Percentiles rank a stretch among this genome's conserved stretches.
Evolutionary conservation across 2,888 invertebrate species (phyloP).

Genomic region (Drosophila kokeensis): DNA sequence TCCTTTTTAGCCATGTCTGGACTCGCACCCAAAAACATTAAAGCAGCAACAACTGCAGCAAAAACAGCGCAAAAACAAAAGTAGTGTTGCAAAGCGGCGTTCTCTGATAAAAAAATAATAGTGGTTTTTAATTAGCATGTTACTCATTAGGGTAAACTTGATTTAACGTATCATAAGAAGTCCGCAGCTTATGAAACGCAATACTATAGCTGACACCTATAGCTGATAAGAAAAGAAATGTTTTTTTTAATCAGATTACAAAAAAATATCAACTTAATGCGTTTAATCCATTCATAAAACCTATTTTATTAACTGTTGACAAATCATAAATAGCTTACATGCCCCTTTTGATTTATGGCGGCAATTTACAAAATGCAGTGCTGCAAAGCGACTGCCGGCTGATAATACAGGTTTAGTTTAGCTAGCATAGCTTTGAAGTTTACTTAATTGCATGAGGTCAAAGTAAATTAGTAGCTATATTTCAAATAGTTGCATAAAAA

Average conservation of each 20-base stretch:
- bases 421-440: not conserved
- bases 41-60: slow-evolving; percentile 37
- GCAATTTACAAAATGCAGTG: slow-evolving; percentile 1
- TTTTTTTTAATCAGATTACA: no score
- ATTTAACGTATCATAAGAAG: not conserved
- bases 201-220: no score
- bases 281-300: not conserved
- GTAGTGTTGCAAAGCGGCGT: slow-evolving; percentile 40
- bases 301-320: not conserved
- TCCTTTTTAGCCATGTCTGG: slow-evolving; percentile 59
- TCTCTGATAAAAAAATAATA: slow-evolving; percentile 23
- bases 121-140: slow-evolving; percentile 13
- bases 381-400: not conserved
- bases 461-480: not conserved
- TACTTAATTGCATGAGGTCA: not conserved
- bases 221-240: not conserved
- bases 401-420: not conserved
- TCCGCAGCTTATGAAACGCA: not conserved
- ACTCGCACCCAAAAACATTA: slow-evolving; percentile 26
- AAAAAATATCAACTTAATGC: not conserved
- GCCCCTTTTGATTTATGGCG: slow-evolving; percentile 6
- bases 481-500: not conserved
- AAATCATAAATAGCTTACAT: not conserved
- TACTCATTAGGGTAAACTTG: not conserved
- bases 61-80: slow-evolving; percentile 45